phyloP scores from a whole-genome alignment of 2,113 vertebrate genomes.

The Poicephalus meyeri region DNA sequence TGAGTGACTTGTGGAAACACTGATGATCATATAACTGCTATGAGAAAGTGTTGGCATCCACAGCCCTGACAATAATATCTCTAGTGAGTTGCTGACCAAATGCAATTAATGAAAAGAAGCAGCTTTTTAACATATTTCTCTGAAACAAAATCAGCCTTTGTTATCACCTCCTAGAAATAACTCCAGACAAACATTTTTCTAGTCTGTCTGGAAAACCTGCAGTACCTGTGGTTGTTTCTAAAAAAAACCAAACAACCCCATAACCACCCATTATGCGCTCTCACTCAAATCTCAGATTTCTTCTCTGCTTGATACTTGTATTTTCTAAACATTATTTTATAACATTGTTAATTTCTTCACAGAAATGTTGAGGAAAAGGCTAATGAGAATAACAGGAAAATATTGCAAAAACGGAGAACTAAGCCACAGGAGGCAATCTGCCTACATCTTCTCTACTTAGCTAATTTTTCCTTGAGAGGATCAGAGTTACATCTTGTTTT shows the following conservation, averaged over 20 bases:
- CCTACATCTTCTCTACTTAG: not conserved
- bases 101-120: not conserved
- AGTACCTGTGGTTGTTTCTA: not conserved
- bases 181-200: not conserved
- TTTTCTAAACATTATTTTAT: not conserved
- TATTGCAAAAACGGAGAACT: not conserved
- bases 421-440: not conserved
- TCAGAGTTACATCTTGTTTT: not conserved
- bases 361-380: not conserved
- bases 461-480: not conserved
- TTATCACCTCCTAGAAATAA: not conserved
- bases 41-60: not conserved
- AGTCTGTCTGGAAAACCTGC: not conserved
- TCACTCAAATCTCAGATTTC: not conserved
- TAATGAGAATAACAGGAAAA: not conserved
- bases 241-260: not conserved
- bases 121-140: not conserved
- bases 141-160: not conserved
- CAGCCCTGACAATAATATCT: not conserved
- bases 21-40: not conserved
- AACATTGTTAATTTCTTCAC: not conserved
- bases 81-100: not conserved
- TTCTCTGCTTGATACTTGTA: not conserved
- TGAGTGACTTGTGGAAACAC: not conserved
- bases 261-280: not conserved